Evolutionary conservation across 2,113 vertebrate genomes (phyloP).

Genomic region (Leptosomus discolor): DNA sequence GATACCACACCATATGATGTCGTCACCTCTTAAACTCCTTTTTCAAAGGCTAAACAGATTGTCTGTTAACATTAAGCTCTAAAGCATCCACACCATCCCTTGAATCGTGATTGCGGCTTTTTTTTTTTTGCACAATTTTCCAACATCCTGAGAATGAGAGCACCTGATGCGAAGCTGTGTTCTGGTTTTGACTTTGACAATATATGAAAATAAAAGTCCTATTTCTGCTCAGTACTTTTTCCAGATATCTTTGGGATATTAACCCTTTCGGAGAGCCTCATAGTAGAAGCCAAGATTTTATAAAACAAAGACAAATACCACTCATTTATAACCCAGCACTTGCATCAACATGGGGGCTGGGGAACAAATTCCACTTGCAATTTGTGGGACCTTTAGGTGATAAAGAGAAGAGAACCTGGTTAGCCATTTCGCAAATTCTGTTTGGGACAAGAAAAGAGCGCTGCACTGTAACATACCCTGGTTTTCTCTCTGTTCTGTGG

Average conservation of each 20-base stretch:
- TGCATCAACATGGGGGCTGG: neutral
- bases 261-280: neutral
- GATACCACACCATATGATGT: neutral
- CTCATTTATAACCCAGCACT: neutral
- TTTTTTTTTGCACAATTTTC: neutral
- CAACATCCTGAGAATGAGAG: neutral
- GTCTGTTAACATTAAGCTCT: neutral
- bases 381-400: neutral
- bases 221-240: neutral
- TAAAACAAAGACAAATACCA: neutral
- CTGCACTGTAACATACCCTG: neutral
- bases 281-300: neutral
- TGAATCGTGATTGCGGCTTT: neutral
- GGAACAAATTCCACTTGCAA: neutral
- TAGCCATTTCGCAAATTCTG: neutral
- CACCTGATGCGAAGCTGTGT: neutral
- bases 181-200: neutral
- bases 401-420: neutral
- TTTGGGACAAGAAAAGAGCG: neutral
- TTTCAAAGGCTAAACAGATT: neutral
- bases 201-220: neutral
- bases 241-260: neutral
- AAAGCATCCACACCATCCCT: neutral
- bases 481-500: neutral
- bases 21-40: neutral